Percentiles rank a stretch among this genome's conserved stretches.
These are phyloP conservation scores for Cryptus armator DNA, from an alignment of 2,888 invertebrate genomes.

Conservation along the genomic window DNA sequence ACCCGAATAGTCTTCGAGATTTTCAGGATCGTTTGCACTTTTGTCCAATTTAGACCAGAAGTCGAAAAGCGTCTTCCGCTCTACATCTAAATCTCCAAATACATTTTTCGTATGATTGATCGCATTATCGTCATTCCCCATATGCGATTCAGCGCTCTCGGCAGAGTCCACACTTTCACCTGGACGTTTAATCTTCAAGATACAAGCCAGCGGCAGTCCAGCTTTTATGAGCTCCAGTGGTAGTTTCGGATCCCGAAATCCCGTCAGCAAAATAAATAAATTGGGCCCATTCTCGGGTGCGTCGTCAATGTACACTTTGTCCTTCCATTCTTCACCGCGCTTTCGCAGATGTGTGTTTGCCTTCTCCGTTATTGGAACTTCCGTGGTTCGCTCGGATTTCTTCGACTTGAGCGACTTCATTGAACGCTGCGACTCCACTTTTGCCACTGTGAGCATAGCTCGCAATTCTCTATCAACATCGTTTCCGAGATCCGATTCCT, in stretches of 20 bases:
- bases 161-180: conserved; percentile 44
- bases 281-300: conserved; percentile 87
- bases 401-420: conserved; percentile 57
- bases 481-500: conserved; percentile 69
- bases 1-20: conserved; percentile 76
- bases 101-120: background rate
- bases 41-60: conserved; percentile 75
- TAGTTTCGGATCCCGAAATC: conserved; percentile 83
- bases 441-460: conserved; percentile 70
- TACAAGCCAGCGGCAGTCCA: conserved; percentile 76
- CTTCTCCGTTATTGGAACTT: conserved; percentile 82
- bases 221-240: conserved; percentile 74
- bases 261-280: conserved; percentile 86
- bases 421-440: conserved; percentile 55
- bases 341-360: conserved; percentile 86
- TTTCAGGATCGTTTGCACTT: conserved; percentile 71
- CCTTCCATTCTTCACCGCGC: conserved; percentile 87
- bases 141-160: background rate
- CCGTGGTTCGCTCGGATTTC: conserved; percentile 73
- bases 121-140: background rate
- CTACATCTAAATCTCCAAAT: background rate
- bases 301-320: conserved; percentile 86
- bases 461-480: conserved; percentile 74
- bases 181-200: conserved; percentile 76
- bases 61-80: conserved; percentile 39